phyloP scores from a whole-genome alignment of 2,888 invertebrate species.

The Norana najaformis region DNA sequence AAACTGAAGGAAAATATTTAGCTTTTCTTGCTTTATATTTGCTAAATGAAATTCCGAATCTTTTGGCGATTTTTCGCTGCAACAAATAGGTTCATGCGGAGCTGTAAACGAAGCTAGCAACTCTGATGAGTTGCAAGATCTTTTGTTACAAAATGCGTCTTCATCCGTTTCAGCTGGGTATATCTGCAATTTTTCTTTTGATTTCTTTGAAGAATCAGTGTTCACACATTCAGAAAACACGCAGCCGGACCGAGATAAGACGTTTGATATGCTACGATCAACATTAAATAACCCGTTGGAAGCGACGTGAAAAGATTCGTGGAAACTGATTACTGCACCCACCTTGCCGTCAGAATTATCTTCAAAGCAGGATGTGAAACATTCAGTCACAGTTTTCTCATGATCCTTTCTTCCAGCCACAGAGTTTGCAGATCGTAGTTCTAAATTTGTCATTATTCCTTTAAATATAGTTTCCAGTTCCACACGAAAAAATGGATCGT shows the following conservation, averaged over 20 bases:
- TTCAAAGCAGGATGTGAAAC: too few species aligned
- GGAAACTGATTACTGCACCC: too few species aligned
- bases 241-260: background rate
- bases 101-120: background rate
- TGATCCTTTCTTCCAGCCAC: background rate
- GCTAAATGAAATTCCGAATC: background rate
- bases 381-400: too few species aligned
- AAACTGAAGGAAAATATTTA: background rate
- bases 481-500: background rate
- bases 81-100: background rate
- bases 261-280: too few species aligned
- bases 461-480: background rate
- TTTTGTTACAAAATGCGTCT: background rate
- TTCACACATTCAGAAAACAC: background rate
- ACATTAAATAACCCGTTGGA: too few species aligned
- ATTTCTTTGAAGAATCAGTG: background rate
- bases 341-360: too few species aligned
- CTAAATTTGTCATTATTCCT: background rate
- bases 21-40: background rate
- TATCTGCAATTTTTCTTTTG: background rate
- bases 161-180: background rate
- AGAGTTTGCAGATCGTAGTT: background rate
- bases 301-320: too few species aligned
- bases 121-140: background rate
- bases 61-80: background rate